These are phyloP conservation scores for Cottoperca gobio DNA, from an alignment of 2,797 vertebrate genomes.

Conservation along the genomic window DNA sequence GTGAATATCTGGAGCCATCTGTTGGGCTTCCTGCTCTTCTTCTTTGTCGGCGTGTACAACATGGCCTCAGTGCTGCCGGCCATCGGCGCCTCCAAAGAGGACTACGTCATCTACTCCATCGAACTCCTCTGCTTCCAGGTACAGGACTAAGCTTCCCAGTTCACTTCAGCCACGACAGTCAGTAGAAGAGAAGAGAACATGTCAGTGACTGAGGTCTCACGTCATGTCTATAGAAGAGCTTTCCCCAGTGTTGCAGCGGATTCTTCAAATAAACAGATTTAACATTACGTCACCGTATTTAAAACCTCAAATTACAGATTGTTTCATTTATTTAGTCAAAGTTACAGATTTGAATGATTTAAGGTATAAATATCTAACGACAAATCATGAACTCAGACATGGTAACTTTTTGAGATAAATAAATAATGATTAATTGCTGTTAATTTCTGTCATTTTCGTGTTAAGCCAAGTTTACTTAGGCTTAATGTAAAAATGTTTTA, in stretches of 20 bases:
- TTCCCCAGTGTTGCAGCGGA: not conserved
- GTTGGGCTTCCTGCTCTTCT: slow-evolving; percentile 95
- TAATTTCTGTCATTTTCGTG: not conserved
- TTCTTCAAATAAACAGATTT: not conserved
- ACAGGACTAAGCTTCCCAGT: not conserved
- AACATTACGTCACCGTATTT: too few relatives aligned
- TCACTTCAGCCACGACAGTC: not conserved
- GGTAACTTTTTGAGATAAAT: too few relatives aligned
- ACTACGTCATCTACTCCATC: slow-evolving; percentile 96
- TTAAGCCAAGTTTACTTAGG: not conserved
- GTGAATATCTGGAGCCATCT: slow-evolving; percentile 98
- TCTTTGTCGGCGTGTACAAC: slow-evolving; percentile 92
- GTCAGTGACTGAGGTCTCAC: not conserved
- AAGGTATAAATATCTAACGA: not conserved
- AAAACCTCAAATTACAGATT: not conserved
- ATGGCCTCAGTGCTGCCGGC: slow-evolving; percentile 90
- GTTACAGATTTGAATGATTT: not conserved
- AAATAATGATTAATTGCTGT: not conserved
- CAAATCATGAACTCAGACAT: not conserved
- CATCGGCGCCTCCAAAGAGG: slow-evolving; percentile 91
- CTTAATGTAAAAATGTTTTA: too few relatives aligned
- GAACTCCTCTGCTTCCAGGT: slow-evolving; percentile 98
- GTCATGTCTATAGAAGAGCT: not conserved
- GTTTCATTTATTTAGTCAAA: not conserved
- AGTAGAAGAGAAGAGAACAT: not conserved